Evolutionary conservation across 2,888 invertebrate species (phyloP).

Genomic region (Macrosoma leucophasiata): DNA sequence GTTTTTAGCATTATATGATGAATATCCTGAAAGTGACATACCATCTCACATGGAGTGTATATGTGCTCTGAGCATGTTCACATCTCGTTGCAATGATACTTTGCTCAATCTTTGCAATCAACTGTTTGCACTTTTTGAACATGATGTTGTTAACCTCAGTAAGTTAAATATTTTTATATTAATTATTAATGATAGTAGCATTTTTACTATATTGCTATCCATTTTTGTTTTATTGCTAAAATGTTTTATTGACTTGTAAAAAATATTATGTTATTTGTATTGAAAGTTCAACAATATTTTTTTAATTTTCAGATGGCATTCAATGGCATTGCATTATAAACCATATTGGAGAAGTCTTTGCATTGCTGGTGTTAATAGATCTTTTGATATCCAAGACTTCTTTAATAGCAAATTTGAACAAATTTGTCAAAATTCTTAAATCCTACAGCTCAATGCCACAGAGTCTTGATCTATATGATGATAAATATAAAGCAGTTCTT

Average conservation of each 20-base stretch:
- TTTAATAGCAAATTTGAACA: conserved; percentile 79
- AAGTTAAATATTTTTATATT: conserved; percentile 28
- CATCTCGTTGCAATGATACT: conserved; percentile 82
- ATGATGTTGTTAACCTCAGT: conserved; percentile 63
- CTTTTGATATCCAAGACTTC: conserved; percentile 59
- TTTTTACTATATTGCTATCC: neutral
- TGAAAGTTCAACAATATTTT: neutral
- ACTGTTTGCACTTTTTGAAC: conserved; percentile 80
- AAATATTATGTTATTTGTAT: neutral
- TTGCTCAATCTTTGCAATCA: conserved; percentile 84
- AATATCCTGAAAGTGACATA: conserved; percentile 70
- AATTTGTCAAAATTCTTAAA: conserved; percentile 84
- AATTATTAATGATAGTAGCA: neutral
- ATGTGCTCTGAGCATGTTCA: conserved; percentile 80
- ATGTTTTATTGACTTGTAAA: neutral
- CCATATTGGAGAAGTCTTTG: conserved; percentile 79
- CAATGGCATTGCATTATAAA: conserved; percentile 67
- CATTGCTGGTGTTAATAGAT: conserved; percentile 81
- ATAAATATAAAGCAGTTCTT: conserved; percentile 80
- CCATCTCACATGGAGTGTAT: conserved; percentile 75
- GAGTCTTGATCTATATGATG: conserved; percentile 75
- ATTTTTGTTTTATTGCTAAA: neutral
- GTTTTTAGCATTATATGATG: conserved; percentile 80
- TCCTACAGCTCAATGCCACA: conserved; percentile 79
- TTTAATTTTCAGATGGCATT: conserved; percentile 53